phyloP scores from a whole-genome alignment of 1,140 invertebrate genomes.

The Planococcus citri region DNA sequence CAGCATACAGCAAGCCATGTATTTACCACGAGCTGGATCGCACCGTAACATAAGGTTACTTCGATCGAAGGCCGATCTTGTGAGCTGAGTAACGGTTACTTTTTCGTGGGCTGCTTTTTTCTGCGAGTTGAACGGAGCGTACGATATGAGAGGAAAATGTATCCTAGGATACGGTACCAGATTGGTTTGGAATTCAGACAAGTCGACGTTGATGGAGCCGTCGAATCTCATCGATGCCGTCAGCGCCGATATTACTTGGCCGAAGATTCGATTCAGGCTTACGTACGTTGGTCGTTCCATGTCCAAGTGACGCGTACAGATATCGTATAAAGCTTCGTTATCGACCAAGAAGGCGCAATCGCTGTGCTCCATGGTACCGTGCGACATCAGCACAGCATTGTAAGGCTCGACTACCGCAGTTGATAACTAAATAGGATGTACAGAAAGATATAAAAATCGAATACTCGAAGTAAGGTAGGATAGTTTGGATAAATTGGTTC shows the following conservation, averaged over 20 bases:
- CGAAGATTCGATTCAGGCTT: constrained; percentile 32
- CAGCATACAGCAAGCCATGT: constrained; percentile 38
- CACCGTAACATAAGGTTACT: constrained; percentile 26
- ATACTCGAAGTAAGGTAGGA: too few relatives aligned
- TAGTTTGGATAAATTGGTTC: too few relatives aligned
- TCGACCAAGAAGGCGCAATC: constrained; percentile 59
- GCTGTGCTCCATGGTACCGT: constrained; percentile 54
- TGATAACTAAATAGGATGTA: constrained; percentile 22
- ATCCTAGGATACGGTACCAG: constrained; percentile 49
- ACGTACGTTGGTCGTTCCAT: constrained; percentile 46
- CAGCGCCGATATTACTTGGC: constrained; percentile 41
- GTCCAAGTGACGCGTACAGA: constrained; percentile 47
- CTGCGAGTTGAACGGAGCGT: neutral
- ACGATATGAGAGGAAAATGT: constrained; percentile 30
- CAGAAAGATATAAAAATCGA: neutral
- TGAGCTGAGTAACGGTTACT: constrained; percentile 5
- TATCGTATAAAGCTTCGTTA: constrained; percentile 70
- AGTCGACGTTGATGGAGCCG: constrained; percentile 47
- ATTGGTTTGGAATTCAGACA: constrained; percentile 55
- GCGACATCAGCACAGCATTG: constrained; percentile 65
- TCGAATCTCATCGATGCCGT: constrained; percentile 45
- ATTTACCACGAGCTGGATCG: constrained; percentile 33
- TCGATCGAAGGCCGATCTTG: constrained; percentile 13
- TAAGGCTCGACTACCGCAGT: constrained; percentile 52
- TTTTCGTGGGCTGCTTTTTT: constrained; percentile 27